phyloP scores from a whole-genome alignment of 2,113 vertebrate species.

The Picathartes gymnocephalus region DNA sequence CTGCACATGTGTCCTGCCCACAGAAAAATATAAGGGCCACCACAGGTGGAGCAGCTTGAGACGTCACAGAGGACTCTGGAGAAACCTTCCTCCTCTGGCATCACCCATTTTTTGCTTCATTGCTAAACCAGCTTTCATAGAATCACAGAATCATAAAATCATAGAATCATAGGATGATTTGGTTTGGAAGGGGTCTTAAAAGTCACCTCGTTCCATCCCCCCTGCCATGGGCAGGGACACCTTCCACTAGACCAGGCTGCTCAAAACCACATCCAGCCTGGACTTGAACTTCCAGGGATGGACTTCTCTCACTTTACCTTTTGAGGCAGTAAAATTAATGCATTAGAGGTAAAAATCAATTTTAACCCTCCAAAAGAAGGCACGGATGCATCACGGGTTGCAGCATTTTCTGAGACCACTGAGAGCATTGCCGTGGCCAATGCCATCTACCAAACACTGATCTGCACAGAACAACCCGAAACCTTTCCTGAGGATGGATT shows the following conservation, averaged over 20 bases:
- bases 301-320: background rate
- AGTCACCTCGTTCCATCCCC: rapidly evolving
- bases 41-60: background rate
- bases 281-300: background rate
- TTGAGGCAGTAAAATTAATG: background rate
- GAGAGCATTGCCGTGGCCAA: background rate
- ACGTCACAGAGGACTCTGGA: background rate
- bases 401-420: background rate
- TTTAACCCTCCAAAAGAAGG: background rate
- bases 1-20: background rate
- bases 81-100: background rate
- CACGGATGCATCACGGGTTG: rapidly evolving
- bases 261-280: background rate
- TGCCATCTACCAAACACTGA: background rate
- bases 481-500: background rate
- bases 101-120: background rate
- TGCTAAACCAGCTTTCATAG: background rate
- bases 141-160: background rate
- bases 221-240: background rate
- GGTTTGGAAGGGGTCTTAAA: background rate
- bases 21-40: background rate
- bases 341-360: background rate
- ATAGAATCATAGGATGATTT: background rate
- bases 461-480: background rate
- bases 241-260: background rate